Evolutionary conservation across 2,888 invertebrate species (phyloP).

Genomic region (Limenitis arthemis): DNA sequence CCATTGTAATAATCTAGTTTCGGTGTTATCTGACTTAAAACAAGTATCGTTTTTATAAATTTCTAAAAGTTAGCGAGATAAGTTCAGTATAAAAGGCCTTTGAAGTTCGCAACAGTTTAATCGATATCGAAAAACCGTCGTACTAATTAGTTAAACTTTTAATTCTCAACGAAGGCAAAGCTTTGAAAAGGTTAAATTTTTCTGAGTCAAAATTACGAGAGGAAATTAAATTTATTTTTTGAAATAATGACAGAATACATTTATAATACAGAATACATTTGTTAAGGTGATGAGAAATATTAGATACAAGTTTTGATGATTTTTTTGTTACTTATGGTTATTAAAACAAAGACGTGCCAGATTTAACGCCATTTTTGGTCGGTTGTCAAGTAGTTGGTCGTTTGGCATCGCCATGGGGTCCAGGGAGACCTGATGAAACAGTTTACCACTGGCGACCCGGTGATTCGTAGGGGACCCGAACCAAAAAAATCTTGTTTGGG

Average conservation of each 20-base stretch:
- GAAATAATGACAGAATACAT: no score
- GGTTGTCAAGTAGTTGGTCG: not conserved
- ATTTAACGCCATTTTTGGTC: not conserved
- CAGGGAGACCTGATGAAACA: not conserved
- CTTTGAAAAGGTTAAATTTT: conserved; percentile 5
- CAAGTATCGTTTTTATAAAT: conserved; percentile 1
- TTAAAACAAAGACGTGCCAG: no score
- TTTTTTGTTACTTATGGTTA: not conserved
- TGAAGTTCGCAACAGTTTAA: conserved; percentile 28
- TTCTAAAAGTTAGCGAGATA: conserved; percentile 6
- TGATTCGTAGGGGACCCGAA: not conserved
- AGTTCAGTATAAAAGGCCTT: conserved; percentile 21
- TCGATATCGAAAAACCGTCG: conserved; percentile 28
- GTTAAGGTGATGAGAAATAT: not conserved
- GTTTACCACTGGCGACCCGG: not conserved
- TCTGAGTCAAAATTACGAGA: conserved; percentile 2
- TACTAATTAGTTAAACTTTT: conserved; percentile 40
- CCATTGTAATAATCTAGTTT: no score
- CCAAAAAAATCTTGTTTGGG: not conserved
- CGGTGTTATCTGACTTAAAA: not conserved
- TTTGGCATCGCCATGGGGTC: not conserved
- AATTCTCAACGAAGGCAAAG: conserved; percentile 35
- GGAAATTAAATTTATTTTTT: no score
- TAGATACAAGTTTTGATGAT: not conserved
- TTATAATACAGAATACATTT: not conserved